Percentiles rank a stretch among this genome's conserved stretches.
Conservation (phyloP, 1,140 invertebrate species). For the Caenorhabditis brenneri region DNA sequence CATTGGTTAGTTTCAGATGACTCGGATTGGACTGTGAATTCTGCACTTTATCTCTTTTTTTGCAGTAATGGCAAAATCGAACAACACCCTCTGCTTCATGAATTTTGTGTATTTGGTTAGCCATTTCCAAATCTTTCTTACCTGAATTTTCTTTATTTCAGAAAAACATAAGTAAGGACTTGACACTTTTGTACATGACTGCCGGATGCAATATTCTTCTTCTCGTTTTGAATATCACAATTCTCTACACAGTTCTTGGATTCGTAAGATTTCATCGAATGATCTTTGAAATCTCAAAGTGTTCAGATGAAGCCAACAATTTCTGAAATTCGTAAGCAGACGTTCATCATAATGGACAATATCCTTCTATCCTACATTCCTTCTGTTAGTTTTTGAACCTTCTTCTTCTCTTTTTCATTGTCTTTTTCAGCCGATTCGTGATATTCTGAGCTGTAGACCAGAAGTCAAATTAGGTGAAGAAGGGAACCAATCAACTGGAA, state of each 20-base stretch:
- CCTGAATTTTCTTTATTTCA: not conserved
- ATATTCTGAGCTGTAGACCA: not conserved
- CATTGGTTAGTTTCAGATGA: not conserved
- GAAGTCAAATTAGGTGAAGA: not conserved
- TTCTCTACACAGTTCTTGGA: constrained; percentile 7
- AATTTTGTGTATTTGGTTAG: not conserved
- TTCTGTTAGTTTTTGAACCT: not conserved
- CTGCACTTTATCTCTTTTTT: too few species aligned
- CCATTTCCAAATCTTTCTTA: not conserved
- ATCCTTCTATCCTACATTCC: constrained; percentile 25
- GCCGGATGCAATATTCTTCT: not conserved
- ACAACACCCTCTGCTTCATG: not conserved
- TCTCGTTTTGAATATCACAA: not conserved
- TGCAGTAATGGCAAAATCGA: not conserved
- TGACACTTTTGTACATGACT: not conserved
- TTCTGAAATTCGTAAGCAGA: constrained; percentile 25
- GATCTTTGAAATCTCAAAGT: not conserved
- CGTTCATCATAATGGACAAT: constrained; percentile 20
- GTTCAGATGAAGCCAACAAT: constrained; percentile 25
- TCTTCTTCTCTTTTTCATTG: too few species aligned
- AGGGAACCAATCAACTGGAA: not conserved
- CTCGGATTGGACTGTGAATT: too few species aligned
- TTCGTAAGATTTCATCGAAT: not conserved
- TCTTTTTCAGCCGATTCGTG: not conserved
- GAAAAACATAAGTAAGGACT: not conserved